Evolutionary conservation across 2,888 invertebrate species (phyloP).

Genomic region (Mythimna ferrago): DNA sequence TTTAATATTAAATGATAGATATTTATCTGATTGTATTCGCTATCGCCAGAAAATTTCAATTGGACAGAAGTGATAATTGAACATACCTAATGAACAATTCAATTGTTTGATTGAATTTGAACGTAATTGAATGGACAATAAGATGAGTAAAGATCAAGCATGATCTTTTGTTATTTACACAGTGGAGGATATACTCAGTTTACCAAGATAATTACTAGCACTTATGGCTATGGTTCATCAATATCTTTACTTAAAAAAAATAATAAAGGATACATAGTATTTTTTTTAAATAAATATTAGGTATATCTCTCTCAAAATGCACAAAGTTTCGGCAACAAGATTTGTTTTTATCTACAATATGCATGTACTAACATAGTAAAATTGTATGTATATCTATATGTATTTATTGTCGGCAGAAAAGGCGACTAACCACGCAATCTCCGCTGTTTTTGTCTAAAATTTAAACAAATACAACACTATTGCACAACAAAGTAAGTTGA

Average conservation of each 20-base stretch:
- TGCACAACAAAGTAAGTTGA: slow-evolving; percentile 80
- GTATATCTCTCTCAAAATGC: slow-evolving; percentile 23
- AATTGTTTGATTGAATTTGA: slow-evolving; percentile 14
- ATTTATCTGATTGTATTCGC: neutral
- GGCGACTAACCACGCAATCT: slow-evolving; percentile 72
- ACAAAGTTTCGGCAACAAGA: slow-evolving; percentile 5
- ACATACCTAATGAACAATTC: slow-evolving; percentile 4
- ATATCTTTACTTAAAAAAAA: too few species aligned
- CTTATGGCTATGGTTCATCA: neutral
- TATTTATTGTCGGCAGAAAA: slow-evolving; percentile 81
- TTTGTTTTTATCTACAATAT: slow-evolving; percentile 17
- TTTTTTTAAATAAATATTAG: neutral
- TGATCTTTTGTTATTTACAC: neutral
- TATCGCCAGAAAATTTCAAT: neutral
- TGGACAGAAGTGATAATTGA: slow-evolving; percentile 18
- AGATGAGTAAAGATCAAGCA: slow-evolving; percentile 5
- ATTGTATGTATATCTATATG: slow-evolving; percentile 73
- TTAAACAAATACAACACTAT: slow-evolving; percentile 72
- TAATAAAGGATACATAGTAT: too few species aligned
- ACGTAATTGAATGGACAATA: slow-evolving; percentile 24
- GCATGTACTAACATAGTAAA: slow-evolving; percentile 61
- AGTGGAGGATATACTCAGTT: neutral
- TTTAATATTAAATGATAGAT: neutral
- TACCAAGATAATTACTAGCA: neutral
- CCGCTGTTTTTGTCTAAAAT: slow-evolving; percentile 75